Conservation (phyloP, 2,113 vertebrate genomes). For the Pipa parva region DNA sequence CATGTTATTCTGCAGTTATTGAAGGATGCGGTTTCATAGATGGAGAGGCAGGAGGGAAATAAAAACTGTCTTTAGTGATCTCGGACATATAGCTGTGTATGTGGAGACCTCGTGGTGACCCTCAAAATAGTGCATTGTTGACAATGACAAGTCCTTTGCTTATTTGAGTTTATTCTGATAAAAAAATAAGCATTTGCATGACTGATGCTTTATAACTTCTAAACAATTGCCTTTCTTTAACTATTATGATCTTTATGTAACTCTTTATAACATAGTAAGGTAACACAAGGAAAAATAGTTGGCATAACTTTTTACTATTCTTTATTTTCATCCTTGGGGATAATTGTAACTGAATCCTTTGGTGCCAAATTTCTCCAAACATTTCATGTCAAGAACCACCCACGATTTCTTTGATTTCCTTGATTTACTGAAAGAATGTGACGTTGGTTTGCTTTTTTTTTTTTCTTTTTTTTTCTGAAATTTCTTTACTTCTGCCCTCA, state of each 20-base stretch:
- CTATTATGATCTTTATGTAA: too few relatives aligned
- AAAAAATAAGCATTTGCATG: neutral
- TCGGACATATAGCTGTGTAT: neutral
- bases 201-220: neutral
- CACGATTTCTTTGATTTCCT: neutral
- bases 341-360: neutral
- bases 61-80: too few relatives aligned
- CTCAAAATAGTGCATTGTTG: conserved; percentile 4
- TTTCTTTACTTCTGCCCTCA: neutral
- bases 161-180: conserved; percentile 22
- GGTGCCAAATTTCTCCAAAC: neutral
- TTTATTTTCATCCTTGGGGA: neutral
- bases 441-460: neutral
- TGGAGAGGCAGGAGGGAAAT: too few relatives aligned
- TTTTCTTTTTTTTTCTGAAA: too few relatives aligned
- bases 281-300: too few relatives aligned
- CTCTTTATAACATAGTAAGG: neutral
- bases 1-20: too few relatives aligned
- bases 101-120: neutral
- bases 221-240: neutral
- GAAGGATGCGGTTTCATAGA: too few relatives aligned
- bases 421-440: neutral
- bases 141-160: conserved; percentile 16
- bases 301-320: too few relatives aligned
- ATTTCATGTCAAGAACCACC: neutral